Evolutionary conservation across 2,888 invertebrate genomes (phyloP).

Genomic region (Thyatira batis): DNA sequence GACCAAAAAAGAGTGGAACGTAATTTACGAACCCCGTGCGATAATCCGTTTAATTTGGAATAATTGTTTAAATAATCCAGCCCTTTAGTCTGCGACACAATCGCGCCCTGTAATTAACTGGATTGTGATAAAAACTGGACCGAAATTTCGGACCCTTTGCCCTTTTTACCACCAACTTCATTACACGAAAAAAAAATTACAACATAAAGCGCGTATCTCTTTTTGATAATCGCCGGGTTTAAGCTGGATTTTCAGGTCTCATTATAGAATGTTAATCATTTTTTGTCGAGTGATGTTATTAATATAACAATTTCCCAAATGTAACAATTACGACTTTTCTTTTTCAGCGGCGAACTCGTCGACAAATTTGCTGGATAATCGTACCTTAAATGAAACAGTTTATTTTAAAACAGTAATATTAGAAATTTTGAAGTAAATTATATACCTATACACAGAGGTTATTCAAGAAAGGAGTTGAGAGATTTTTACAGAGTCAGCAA

Average conservation of each 20-base stretch:
- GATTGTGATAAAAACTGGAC: conserved; percentile 36
- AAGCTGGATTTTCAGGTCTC: background rate
- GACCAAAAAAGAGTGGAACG: background rate
- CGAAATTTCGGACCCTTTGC: conserved; percentile 29
- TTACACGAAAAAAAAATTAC: conserved; percentile 30
- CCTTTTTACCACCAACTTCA: conserved; percentile 31
- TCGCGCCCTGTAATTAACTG: conserved; percentile 35
- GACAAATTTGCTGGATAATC: too few relatives aligned
- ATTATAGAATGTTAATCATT: background rate
- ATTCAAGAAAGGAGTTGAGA: too few relatives aligned
- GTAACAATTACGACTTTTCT: too few relatives aligned
- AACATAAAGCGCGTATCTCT: conserved; percentile 16
- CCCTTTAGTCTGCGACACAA: conserved; percentile 16
- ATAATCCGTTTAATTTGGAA: conserved; percentile 30
- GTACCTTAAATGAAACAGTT: too few relatives aligned
- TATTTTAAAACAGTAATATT: too few relatives aligned
- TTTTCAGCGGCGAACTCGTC: too few relatives aligned
- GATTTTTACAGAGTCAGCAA: too few relatives aligned
- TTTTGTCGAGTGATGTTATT: background rate
- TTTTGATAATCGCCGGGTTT: background rate
- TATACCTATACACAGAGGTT: too few relatives aligned
- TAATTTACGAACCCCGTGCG: conserved; percentile 7
- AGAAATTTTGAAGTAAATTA: too few relatives aligned
- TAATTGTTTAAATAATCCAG: conserved; percentile 31
- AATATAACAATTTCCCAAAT: too few relatives aligned